Base-by-base conservation (phyloP, 2,888 invertebrate species). In the Zhengitettix transpicula region DNA sequence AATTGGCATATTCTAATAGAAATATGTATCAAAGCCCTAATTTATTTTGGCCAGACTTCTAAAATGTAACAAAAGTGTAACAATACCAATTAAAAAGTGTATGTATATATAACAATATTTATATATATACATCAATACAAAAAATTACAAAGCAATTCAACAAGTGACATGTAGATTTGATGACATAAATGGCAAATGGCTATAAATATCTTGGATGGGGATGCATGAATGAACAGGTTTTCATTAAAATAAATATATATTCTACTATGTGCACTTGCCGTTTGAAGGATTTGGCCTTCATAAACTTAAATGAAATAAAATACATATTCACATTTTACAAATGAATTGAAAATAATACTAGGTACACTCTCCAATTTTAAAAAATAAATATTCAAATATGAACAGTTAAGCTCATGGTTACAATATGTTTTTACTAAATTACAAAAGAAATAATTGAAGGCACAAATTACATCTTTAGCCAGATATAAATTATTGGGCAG, bases 1-100 rank as follows among this genome's bases (percentile, higher is more conserved):
- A 55, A 55, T 40, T 41, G 10, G 55, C 40, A 55, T 55, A 53
- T 53, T 42, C 42, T 56, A 42, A 57, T 40, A 42, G 56, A 60
- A 60, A 57, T 52, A 52, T 56, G 53, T 57, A 60, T 57, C 42
- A 60, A 56, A 59, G 12, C n/a, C 47, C n/a, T 47, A 47, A 47
- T 51, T 40, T 9, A 42, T 56, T 57, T 53, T 16, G 56, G 56
- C 57, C 60, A 60, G 53, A 56, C 56, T 60, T 57, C 56, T 60
- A 60, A 60, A 60, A 60, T 60, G 56, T 60, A 60, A 53, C 53
- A 41, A 57, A 60, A 60, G 60, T 60, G 51, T 42, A 57, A 57
- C 60, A 53, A 40, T 40, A 42, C 17, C 28, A 40, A 40, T 41
- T n/a, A 40, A 42, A 16, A 42, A 40, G 52, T 55, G 52, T 60